phyloP scores from a whole-genome alignment of 2,888 invertebrate genomes.

The Pyrrhia umbra region DNA sequence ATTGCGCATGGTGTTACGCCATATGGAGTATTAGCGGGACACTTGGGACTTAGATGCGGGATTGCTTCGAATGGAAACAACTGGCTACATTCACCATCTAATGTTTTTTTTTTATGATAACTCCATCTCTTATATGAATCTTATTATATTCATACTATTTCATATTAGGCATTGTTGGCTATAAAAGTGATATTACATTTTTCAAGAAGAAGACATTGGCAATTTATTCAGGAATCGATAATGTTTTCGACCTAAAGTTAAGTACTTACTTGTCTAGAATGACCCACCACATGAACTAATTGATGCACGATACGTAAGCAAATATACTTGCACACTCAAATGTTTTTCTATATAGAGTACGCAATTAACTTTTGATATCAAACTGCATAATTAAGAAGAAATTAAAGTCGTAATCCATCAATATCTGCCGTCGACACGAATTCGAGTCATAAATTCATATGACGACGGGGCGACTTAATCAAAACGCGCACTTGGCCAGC shows the following conservation, averaged over 20 bases:
- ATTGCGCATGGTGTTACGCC: slow-evolving; percentile 83
- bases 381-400: slow-evolving; percentile 60
- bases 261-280: background rate
- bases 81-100: slow-evolving; percentile 80
- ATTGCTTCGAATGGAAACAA: slow-evolving; percentile 85
- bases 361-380: slow-evolving; percentile 18
- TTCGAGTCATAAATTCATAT: slow-evolving; percentile 83
- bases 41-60: slow-evolving; percentile 84
- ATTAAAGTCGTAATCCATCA: slow-evolving; percentile 73
- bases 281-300: background rate
- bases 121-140: slow-evolving; percentile 7
- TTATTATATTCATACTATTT: too few species aligned
- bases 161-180: background rate
- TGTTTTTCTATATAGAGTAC: background rate
- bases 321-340: background rate
- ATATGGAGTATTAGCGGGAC: slow-evolving; percentile 89
- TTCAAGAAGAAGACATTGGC: too few species aligned
- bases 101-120: slow-evolving; percentile 34
- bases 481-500: slow-evolving; percentile 81
- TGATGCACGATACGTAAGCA: background rate
- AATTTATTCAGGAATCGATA: background rate
- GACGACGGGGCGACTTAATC: slow-evolving; percentile 84
- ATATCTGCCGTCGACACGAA: slow-evolving; percentile 71
- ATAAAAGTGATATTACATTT: too few species aligned
- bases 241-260: background rate